Conservation (phyloP, 2,888 invertebrate genomes). For the Seira musarum region DNA sequence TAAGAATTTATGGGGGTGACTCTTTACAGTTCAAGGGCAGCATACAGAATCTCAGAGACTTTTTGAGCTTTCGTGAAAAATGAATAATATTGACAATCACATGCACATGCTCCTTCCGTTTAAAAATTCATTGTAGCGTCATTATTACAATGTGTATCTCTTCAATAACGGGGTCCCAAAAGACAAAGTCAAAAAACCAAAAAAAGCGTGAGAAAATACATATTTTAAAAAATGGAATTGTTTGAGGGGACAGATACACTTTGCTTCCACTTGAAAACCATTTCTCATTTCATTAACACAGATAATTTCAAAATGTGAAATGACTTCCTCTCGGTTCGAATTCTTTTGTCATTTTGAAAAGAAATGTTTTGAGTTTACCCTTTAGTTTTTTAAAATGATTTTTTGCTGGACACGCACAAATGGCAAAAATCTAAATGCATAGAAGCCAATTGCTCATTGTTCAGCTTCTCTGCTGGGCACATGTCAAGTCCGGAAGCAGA, state of each 20-base stretch:
- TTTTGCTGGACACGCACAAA: constrained; percentile 48
- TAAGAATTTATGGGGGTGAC: constrained; percentile 51
- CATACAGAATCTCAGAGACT: constrained; percentile 11
- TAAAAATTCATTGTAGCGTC: not conserved
- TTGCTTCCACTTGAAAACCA: not conserved
- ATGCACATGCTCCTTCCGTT: not conserved
- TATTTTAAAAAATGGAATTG: constrained; percentile 15
- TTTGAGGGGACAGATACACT: not conserved
- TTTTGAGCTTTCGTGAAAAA: not conserved
- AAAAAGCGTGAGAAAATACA: constrained; percentile 39
- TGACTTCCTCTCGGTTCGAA: constrained; percentile 30
- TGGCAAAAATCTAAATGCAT: constrained; percentile 38
- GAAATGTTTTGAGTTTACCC: not conserved
- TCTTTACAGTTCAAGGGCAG: constrained; percentile 33
- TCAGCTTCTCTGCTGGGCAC: constrained; percentile 6
- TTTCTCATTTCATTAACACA: constrained; percentile 18
- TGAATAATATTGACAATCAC: not conserved
- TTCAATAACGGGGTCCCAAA: constrained; percentile 24
- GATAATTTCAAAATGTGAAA: constrained; percentile 32
- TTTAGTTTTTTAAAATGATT: not conserved
- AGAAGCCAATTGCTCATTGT: not conserved
- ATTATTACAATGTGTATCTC: not conserved
- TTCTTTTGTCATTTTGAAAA: constrained; percentile 28
- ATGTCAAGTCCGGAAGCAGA: constrained; percentile 42
- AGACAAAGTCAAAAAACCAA: not conserved